phyloP scores from a whole-genome alignment of 1,140 invertebrate species.

The Cyphomyrmex costatus region DNA sequence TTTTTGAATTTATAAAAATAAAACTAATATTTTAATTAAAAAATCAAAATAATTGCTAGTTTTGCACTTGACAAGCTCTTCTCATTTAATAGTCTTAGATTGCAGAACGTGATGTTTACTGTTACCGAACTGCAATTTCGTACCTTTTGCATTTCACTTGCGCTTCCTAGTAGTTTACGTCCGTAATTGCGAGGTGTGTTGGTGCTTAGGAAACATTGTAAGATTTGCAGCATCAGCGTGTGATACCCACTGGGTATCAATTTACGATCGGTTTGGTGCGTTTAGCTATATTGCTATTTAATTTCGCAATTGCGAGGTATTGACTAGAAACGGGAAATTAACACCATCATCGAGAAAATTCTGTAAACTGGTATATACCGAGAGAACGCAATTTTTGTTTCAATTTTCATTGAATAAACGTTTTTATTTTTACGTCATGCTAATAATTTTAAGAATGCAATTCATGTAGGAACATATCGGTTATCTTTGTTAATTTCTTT shows the following conservation, averaged over 20 bases:
- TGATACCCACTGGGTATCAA: constrained; percentile 3
- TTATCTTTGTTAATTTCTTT: neutral
- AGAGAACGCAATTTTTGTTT: neutral
- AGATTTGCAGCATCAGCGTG: neutral
- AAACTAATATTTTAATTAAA: neutral
- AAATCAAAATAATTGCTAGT: neutral
- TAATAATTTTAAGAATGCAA: neutral
- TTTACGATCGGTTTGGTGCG: constrained; percentile 13
- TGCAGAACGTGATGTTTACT: constrained; percentile 12
- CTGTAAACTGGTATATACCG: constrained; percentile 57
- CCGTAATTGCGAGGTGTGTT: constrained; percentile 40
- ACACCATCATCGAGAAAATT: constrained; percentile 45
- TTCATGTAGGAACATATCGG: neutral
- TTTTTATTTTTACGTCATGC: neutral
- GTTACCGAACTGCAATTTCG: neutral
- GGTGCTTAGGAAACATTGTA: constrained; percentile 27
- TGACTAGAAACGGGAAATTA: constrained; percentile 62
- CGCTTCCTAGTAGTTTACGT: constrained; percentile 26
- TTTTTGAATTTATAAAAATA: neutral
- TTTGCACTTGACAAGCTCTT: neutral
- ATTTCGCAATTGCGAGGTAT: constrained; percentile 41
- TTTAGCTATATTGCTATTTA: constrained; percentile 25
- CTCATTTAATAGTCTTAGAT: neutral
- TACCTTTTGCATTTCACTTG: constrained; percentile 20
- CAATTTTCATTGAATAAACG: constrained; percentile 11